Conservation (phyloP, 2,113 vertebrate genomes). For the Albula glossodonta region DNA sequence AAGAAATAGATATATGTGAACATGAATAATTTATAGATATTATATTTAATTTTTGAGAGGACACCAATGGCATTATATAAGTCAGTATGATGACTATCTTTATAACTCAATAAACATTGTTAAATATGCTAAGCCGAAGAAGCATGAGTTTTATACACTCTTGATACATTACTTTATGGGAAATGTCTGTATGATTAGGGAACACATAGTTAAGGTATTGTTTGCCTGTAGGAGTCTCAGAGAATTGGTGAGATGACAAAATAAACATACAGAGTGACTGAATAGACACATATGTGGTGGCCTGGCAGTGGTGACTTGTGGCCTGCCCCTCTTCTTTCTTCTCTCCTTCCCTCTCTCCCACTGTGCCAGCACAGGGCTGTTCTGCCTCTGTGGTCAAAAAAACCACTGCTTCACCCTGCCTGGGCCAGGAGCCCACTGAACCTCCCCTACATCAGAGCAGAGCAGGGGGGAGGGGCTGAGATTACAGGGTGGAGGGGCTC, state of each 20-base stretch:
- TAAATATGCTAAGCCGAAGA: neutral
- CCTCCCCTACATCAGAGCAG: constrained; percentile 40
- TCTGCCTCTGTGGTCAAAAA: constrained; percentile 56
- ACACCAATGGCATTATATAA: neutral
- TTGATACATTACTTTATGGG: neutral
- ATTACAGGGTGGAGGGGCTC: constrained; percentile 15
- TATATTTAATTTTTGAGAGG: neutral
- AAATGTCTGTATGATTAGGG: neutral
- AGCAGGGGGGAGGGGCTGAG: constrained; percentile 34
- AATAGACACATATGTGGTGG: constrained; percentile 60
- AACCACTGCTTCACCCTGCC: constrained; percentile 44
- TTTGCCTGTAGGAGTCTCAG: neutral
- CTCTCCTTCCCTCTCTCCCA: constrained; percentile 43
- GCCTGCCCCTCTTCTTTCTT: constrained; percentile 50
- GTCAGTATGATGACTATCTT: neutral
- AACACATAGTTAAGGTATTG: neutral
- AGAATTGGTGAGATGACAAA: constrained; percentile 52
- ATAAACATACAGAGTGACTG: constrained; percentile 33
- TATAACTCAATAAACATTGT: neutral
- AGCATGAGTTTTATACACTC: neutral
- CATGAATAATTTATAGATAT: neutral
- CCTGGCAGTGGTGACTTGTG: constrained; percentile 60
- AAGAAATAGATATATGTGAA: constrained; percentile 15
- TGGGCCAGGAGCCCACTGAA: constrained; percentile 52
- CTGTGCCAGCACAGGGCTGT: constrained; percentile 49